These are phyloP conservation scores for Amyelois transitella DNA, from an alignment of 1,140 invertebrate genomes.

Conservation along the genomic window DNA sequence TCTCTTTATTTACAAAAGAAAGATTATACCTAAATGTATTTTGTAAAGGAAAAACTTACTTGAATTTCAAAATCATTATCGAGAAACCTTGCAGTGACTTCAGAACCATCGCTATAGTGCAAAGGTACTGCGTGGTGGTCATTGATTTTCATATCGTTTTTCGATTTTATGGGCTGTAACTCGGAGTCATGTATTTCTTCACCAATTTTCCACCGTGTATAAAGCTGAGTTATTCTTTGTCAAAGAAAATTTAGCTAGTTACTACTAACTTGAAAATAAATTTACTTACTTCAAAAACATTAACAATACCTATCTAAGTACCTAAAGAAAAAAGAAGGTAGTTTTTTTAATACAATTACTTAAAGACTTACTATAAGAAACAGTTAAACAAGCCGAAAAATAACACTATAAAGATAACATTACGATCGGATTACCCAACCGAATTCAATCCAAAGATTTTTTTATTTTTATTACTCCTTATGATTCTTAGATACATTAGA, in stretches of 20 bases:
- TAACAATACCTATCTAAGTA: neutral
- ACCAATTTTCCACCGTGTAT: conserved; percentile 39
- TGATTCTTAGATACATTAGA: no score
- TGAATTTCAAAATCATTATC: conserved; percentile 39
- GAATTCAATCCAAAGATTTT: no score
- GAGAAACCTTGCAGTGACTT: conserved; percentile 26
- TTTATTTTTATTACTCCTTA: no score
- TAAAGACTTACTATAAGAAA: no score
- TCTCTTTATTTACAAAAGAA: neutral
- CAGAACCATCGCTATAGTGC: conserved; percentile 6
- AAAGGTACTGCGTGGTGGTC: conserved; percentile 37
- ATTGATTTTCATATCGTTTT: conserved; percentile 25
- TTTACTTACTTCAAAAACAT: neutral
- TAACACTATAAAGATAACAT: no score
- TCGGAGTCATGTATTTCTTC: conserved; percentile 25
- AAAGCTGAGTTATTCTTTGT: conserved; percentile 49
- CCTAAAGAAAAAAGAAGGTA: neutral
- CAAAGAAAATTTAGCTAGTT: neutral
- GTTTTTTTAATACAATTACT: no score
- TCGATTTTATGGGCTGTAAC: conserved; percentile 16
- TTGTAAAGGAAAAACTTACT: conserved; percentile 17
- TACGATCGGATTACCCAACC: no score
- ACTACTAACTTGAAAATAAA: neutral
- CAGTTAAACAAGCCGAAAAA: no score
- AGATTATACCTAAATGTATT: neutral